phyloP scores from a whole-genome alignment of 2,113 vertebrate species.

The Nannospalax galili region DNA sequence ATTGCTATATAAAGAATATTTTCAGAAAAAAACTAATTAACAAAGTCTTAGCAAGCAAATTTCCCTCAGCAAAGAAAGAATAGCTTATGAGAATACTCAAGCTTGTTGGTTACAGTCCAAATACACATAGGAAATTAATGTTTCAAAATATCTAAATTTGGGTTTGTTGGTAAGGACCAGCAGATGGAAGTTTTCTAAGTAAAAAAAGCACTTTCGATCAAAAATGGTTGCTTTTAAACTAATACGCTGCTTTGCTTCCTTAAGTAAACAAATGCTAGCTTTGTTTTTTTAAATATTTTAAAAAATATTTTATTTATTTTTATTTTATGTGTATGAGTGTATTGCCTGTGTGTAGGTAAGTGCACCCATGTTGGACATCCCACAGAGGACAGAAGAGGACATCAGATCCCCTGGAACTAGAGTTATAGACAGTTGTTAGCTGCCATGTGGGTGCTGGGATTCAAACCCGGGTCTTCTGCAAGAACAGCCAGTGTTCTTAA shows the following conservation, averaged over 20 bases:
- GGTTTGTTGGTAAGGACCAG: background rate
- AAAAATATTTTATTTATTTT: too few species aligned
- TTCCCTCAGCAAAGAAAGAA: background rate
- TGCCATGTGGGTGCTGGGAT: too few species aligned
- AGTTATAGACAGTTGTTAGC: too few species aligned
- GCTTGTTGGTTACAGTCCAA: background rate
- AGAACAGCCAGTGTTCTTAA: too few species aligned
- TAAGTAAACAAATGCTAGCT: constrained; percentile 79
- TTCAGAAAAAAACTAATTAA: background rate
- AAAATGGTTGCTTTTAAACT: background rate
- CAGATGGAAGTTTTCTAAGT: background rate
- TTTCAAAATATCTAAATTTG: constrained; percentile 53
- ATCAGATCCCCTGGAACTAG: too few species aligned
- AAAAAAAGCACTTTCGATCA: background rate
- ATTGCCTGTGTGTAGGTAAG: too few species aligned
- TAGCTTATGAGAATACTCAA: background rate
- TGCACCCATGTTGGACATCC: too few species aligned
- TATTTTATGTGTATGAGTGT: too few species aligned
- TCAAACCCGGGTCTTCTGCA: too few species aligned
- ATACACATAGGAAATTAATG: background rate
- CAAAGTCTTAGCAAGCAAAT: background rate
- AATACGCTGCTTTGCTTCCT: constrained; percentile 32
- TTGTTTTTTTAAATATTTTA: too few species aligned
- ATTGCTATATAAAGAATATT: background rate
- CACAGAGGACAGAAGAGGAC: too few species aligned